Evolutionary conservation across 1,140 invertebrate species (phyloP).

Genomic region (Oryctes rhinoceros): DNA sequence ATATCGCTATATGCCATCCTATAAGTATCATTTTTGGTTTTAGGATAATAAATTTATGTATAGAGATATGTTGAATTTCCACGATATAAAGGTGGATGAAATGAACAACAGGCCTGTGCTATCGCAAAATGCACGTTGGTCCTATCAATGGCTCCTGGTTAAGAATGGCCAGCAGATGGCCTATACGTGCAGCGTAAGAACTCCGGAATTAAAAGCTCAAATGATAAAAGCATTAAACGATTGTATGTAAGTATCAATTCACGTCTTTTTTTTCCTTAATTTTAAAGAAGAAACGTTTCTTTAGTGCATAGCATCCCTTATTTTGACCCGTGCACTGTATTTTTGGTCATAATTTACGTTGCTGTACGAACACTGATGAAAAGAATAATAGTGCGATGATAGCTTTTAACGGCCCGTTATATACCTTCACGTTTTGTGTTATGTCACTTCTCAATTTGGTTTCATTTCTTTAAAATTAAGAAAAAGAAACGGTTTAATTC

Average conservation of each 20-base stretch:
- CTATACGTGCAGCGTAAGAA: slow-evolving; percentile 90
- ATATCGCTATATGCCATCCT: neutral
- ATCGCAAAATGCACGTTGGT: slow-evolving; percentile 77
- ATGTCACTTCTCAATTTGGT: too few relatives aligned
- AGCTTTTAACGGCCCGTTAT: too few relatives aligned
- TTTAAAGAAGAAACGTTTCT: too few relatives aligned
- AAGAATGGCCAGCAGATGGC: slow-evolving; percentile 82
- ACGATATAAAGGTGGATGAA: slow-evolving; percentile 89
- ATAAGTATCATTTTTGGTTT: slow-evolving; percentile 51
- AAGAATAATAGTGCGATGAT: too few relatives aligned
- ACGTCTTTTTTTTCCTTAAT: too few relatives aligned
- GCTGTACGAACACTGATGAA: too few relatives aligned
- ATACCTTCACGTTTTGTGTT: too few relatives aligned
- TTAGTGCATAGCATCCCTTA: too few relatives aligned
- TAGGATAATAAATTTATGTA: slow-evolving; percentile 93
- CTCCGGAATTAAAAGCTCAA: slow-evolving; percentile 84
- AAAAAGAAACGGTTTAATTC: too few relatives aligned
- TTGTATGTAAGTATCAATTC: slow-evolving; percentile 76
- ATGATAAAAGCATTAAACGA: slow-evolving; percentile 93
- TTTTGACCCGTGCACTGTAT: too few relatives aligned
- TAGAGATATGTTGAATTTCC: slow-evolving; percentile 84
- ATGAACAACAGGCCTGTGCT: slow-evolving; percentile 69
- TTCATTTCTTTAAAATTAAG: too few relatives aligned
- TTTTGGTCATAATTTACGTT: too few relatives aligned
- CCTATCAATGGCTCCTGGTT: slow-evolving; percentile 84